Evolutionary conservation across 2,888 invertebrate genomes (phyloP).

Genomic region (Tenthredo distinguenda): DNA sequence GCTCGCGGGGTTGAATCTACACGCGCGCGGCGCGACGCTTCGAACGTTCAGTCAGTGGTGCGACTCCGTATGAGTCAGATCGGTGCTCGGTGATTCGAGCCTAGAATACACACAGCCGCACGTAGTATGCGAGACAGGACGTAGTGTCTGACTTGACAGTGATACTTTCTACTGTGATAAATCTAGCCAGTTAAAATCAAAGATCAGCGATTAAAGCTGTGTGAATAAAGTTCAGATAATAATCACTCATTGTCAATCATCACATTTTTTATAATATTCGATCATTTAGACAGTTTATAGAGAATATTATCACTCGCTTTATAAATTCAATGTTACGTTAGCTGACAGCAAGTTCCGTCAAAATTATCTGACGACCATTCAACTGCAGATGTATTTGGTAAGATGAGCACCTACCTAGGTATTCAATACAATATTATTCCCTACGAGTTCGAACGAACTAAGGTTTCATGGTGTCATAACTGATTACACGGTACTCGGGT

Average conservation of each 20-base stretch:
- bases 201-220: constrained; percentile 2
- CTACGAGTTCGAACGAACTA: background rate
- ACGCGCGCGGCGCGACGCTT: constrained; percentile 52
- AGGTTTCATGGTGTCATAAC: constrained; percentile 41
- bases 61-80: constrained; percentile 74
- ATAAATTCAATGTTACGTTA: constrained; percentile 3
- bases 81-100: constrained; percentile 52
- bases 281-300: background rate
- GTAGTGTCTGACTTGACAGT: constrained; percentile 50
- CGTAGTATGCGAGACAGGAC: constrained; percentile 60
- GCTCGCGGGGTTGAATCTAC: constrained; percentile 49
- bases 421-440: background rate
- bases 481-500: background rate
- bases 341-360: background rate
- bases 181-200: constrained; percentile 36
- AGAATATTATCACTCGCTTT: background rate
- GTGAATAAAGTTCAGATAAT: constrained; percentile 44
- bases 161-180: constrained; percentile 53
- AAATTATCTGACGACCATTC: constrained; percentile 19
- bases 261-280: background rate
- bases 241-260: constrained; percentile 3
- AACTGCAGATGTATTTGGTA: constrained; percentile 36
- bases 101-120: background rate
- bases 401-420: background rate
- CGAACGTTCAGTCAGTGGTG: constrained; percentile 72